Evolutionary conservation across 2,888 invertebrate species (phyloP), one percentile per base, ranked within the genome.

Genomic region (Oxytorus armatus): DNA sequence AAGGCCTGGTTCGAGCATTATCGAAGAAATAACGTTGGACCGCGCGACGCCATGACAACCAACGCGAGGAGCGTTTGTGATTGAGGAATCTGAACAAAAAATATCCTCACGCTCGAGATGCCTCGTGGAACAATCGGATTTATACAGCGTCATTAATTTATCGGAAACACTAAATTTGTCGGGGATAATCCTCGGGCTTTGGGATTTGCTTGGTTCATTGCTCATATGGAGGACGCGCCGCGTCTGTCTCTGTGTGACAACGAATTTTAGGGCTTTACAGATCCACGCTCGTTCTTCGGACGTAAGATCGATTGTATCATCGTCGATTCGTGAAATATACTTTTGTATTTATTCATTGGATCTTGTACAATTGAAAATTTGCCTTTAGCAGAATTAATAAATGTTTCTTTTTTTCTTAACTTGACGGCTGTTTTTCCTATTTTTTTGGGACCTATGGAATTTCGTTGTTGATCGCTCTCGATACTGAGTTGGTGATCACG

Each of bases 11-110:
- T 4, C 3, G 36, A 3, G 4, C 36, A 63, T 57, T 44, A 47
- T 55, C 57, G 77, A 29, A 39, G 23, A 49, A 53, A 63, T 39
- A 51, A 69, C 25, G 69, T 39, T 39, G 57, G 57, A 23, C 44
- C 49, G 75, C 66, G 53, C 36, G 23, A 66, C 47, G n/a, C n/a
- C n/a, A n/a, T n/a, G n/a, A n/a, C n/a, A n/a, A 65, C 36, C 47
- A 14, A 10, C 5, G 51, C n/a, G 23, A 44, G 33, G n/a, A 14
- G 25, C 29, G 21, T 42, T 55, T 25, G 47, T 70, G 63, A 70
- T 70, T 77, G 63, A 76, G 70, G 76, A 79, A 79, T 79, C 66
- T 42, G 7, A 53, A n/a, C n/a, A n/a, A n/a, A n/a, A 59, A 79
- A 76, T 70, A 39, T 79, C 59, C 36, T 57, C 36, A 33, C 61